A percentile compares a stretch with the other conserved stretches of the same genome.
These are phyloP conservation scores for Drosophila cognata DNA, from an alignment of 2,888 invertebrate genomes.

Conservation along the genomic window DNA sequence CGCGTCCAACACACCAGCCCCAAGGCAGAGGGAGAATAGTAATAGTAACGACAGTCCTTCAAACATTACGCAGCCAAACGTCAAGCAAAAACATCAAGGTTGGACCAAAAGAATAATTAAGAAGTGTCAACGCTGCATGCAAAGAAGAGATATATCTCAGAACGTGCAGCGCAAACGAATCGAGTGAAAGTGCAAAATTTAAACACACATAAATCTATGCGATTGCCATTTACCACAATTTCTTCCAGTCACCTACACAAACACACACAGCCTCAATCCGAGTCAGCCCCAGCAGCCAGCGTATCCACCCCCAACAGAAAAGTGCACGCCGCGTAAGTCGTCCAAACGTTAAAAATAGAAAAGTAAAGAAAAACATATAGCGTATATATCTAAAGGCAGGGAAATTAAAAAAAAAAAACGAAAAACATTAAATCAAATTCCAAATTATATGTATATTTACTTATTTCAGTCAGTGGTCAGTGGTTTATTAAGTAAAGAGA, in stretches of 20 bases:
- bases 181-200: conserved; percentile 71
- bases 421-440: conserved; percentile 1
- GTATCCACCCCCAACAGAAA: conserved; percentile 56
- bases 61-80: conserved; percentile 72
- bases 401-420: conserved; percentile 18
- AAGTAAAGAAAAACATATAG: conserved; percentile 17
- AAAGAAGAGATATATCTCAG: conserved; percentile 40
- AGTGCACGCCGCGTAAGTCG: conserved; percentile 75
- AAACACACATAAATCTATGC: conserved; percentile 51
- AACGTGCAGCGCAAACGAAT: conserved; percentile 68
- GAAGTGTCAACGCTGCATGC: conserved; percentile 33
- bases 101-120: conserved; percentile 38
- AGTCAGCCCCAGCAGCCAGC: conserved; percentile 40
- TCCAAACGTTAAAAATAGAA: conserved; percentile 75
- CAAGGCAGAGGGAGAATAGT: conserved; percentile 71
- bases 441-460: conserved; percentile 11
- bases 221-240: conserved; percentile 53
- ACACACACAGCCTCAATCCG: conserved; percentile 26
- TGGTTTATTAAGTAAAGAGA: conserved; percentile 30
- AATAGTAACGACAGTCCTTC: conserved; percentile 79
- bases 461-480: conserved; percentile 23
- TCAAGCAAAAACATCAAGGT: conserved; percentile 57
- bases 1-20: conserved; percentile 65
- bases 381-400: conserved; percentile 24
- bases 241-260: conserved; percentile 49